Percentiles rank a stretch among this genome's conserved stretches.
phyloP scores from a whole-genome alignment of 2,797 vertebrate genomes.

The Pipistrellus nathusii region DNA sequence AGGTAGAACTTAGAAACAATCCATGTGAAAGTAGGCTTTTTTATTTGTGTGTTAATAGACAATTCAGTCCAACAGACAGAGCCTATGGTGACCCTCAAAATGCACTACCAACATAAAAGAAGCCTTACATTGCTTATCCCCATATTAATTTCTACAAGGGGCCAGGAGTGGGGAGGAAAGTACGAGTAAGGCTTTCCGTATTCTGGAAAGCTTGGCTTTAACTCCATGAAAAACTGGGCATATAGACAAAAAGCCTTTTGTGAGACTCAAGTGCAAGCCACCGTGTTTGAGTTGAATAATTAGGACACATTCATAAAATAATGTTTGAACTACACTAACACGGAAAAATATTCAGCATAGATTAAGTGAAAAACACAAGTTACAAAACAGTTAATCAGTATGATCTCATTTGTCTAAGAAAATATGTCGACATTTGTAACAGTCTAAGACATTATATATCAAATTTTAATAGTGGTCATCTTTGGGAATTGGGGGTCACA shows the following conservation, averaged over 20 bases:
- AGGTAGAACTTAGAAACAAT: neutral
- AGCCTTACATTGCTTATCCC: neutral
- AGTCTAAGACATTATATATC: neutral
- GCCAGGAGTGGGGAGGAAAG: neutral
- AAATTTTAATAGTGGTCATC: conserved; percentile 2
- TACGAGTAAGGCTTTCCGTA: conserved; percentile 23
- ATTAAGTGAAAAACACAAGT: conserved; percentile 1
- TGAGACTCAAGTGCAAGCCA: conserved; percentile 44
- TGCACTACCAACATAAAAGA: neutral
- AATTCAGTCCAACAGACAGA: conserved; percentile 13
- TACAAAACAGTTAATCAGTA: neutral
- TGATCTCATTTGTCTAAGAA: conserved; percentile 36
- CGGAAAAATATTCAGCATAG: conserved; percentile 4
- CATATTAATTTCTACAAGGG: neutral
- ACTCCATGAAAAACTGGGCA: conserved; percentile 18
- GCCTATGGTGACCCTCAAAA: neutral
- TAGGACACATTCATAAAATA: neutral
- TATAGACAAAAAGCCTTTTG: conserved; percentile 46
- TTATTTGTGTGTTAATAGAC: neutral
- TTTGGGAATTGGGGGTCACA: neutral
- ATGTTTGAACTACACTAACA: neutral
- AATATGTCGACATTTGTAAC: neutral
- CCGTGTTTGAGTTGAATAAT: neutral
- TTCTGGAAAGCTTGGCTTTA: conserved; percentile 62
- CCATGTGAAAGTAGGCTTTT: neutral